A percentile compares a stretch with the other conserved stretches of the same genome.
Conservation (phyloP, 1,140 invertebrate species). For the Periplaneta americana region DNA sequence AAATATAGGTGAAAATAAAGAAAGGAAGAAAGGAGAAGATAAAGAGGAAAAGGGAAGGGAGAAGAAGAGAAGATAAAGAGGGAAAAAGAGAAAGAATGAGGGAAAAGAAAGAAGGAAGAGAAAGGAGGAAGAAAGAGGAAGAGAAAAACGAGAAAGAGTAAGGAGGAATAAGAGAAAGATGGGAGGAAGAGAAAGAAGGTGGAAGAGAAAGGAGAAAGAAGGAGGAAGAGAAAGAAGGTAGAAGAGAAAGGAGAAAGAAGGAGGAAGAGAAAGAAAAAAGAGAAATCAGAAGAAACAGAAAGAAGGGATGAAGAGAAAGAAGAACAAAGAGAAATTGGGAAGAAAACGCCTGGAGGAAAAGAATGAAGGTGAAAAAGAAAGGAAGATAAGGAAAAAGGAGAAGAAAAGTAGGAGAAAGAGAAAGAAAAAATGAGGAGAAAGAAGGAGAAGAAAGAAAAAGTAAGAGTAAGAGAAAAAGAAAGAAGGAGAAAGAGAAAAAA, state of each 20-base stretch:
- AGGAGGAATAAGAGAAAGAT: constrained; percentile 2
- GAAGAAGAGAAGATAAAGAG: background rate
- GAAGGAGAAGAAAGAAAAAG: too few relatives aligned
- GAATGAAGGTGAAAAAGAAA: too few relatives aligned
- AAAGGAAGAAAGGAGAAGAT: background rate
- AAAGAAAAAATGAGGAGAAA: too few relatives aligned
- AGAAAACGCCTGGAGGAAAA: too few relatives aligned
- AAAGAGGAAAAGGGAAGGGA: background rate
- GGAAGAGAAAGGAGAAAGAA: background rate
- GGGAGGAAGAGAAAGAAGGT: constrained; percentile 8
- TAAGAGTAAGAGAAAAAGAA: too few relatives aligned
- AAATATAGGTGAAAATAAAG: background rate
- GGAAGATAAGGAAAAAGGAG: too few relatives aligned
- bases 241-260: background rate
- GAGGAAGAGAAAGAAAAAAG: background rate
- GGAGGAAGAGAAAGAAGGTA: background rate
- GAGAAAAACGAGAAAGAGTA: background rate
- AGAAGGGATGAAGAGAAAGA: background rate
- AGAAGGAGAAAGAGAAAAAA: too few relatives aligned
- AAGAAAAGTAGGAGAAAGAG: too few relatives aligned
- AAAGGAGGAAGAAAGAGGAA: background rate
- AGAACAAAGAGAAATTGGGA: background rate
- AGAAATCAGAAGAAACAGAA: constrained; percentile 1
- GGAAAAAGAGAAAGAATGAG: background rate
- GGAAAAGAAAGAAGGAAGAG: background rate